Evolutionary conservation across 2,888 invertebrate genomes (phyloP).

Genomic region (Athrips mouffetella): DNA sequence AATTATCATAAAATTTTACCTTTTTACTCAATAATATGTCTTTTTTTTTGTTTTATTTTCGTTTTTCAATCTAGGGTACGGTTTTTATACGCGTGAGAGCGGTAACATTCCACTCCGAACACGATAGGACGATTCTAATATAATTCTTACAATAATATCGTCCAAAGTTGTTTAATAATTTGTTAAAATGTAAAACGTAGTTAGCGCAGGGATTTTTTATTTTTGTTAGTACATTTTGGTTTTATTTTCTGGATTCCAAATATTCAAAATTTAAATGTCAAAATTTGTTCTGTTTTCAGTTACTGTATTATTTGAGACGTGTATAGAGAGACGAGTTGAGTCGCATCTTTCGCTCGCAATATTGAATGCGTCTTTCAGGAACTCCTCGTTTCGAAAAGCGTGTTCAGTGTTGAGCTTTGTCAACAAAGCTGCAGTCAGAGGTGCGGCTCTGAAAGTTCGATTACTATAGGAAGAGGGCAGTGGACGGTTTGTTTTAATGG

Average conservation of each 20-base stretch:
- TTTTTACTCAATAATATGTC: conserved; percentile 14
- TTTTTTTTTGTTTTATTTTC: conserved; percentile 19
- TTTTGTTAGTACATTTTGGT: conserved; percentile 66
- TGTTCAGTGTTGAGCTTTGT: conserved; percentile 24
- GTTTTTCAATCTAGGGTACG: conserved; percentile 24
- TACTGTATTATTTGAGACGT: conserved; percentile 37
- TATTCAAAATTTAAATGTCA: conserved; percentile 46
- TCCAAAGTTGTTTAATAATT: conserved; percentile 72
- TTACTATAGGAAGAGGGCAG: conserved; percentile 36
- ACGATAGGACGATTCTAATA: conserved; percentile 73
- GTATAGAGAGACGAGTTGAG: conserved; percentile 28
- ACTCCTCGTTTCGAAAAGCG: conserved; percentile 16
- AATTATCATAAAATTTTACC: conserved; percentile 7
- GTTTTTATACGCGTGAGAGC: conserved; percentile 27
- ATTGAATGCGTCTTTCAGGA: conserved; percentile 34
- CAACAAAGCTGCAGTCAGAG: conserved; percentile 26
- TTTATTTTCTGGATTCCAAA: conserved; percentile 58
- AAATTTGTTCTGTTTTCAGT: conserved; percentile 48
- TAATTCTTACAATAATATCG: conserved; percentile 78
- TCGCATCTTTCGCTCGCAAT: conserved; percentile 29
- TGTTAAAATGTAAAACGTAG: conserved; percentile 68
- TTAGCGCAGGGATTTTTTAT: conserved; percentile 58
- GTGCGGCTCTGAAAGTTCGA: conserved; percentile 33
- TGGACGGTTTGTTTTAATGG: conserved; percentile 55
- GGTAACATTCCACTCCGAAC: conserved; percentile 60